phyloP scores from a whole-genome alignment of 2,113 vertebrate species.

The Charina bottae region DNA sequence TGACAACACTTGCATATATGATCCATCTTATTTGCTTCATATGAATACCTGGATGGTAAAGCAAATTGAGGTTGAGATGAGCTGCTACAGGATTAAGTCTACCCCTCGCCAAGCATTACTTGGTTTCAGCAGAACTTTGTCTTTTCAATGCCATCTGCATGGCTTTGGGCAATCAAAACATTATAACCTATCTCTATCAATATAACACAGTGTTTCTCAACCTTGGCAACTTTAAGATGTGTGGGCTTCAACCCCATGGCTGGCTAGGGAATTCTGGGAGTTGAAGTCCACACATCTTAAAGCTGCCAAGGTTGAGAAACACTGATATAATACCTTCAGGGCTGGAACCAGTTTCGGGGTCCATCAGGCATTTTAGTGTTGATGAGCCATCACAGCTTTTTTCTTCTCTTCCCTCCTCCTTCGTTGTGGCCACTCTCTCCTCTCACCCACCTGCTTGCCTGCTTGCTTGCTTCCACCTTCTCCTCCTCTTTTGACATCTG shows the following conservation, averaged over 20 bases:
- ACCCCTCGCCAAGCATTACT: not conserved
- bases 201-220: not conserved
- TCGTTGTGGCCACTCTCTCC: not conserved
- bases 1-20: slow-evolving; percentile 73
- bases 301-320: not conserved
- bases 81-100: not conserved
- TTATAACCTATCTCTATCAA: not conserved
- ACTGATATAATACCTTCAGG: not conserved
- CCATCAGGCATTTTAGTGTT: not conserved
- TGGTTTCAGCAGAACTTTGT: not conserved
- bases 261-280: not conserved
- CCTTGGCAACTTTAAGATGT: not conserved
- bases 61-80: slow-evolving; percentile 35
- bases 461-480: not conserved
- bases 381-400: not conserved
- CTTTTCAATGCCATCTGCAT: not conserved
- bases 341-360: not conserved
- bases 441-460: not conserved
- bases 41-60: slow-evolving; percentile 71
- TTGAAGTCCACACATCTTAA: not conserved
- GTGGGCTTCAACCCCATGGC: not conserved
- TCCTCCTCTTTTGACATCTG: not conserved
- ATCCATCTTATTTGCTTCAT: slow-evolving; percentile 30
- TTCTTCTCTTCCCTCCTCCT: not conserved
- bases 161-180: not conserved